Conservation (phyloP, 2,888 invertebrate species). For the Yponomeuta plumbellus region DNA sequence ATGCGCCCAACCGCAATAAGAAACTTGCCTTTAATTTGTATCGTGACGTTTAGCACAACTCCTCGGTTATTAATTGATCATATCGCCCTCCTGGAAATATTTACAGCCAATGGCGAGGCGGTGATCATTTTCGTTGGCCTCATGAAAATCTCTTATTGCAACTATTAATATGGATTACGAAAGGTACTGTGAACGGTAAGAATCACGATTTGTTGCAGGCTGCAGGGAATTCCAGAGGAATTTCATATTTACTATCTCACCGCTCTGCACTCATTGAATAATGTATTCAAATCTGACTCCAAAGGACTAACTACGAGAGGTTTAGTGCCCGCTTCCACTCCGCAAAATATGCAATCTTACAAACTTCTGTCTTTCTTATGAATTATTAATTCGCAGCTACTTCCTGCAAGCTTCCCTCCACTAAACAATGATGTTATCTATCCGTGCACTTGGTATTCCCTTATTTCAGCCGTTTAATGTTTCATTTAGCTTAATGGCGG, state of each 20-base stretch:
- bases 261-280: conserved; percentile 17
- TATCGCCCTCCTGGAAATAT: conserved; percentile 29
- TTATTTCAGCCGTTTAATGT: conserved; percentile 1
- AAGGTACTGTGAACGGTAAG: not conserved
- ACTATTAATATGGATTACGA: not conserved
- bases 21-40: conserved; percentile 48
- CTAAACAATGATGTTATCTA: conserved; percentile 1
- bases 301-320: conserved; percentile 18
- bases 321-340: conserved; percentile 22
- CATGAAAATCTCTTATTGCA: conserved; percentile 11
- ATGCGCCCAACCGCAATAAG: conserved; percentile 36
- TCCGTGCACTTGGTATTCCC: not conserved
- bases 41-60: conserved; percentile 41
- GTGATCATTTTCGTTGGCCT: conserved; percentile 21
- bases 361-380: conserved; percentile 26
- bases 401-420: not conserved
- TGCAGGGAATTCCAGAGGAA: not conserved
- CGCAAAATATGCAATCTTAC: conserved; percentile 26
- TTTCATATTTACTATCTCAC: conserved; percentile 11
- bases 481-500: not conserved
- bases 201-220: conserved; percentile 2
- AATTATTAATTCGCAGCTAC: conserved; percentile 27
- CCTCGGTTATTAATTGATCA: conserved; percentile 52
- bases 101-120: conserved; percentile 27
- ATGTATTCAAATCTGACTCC: conserved; percentile 18